These are phyloP conservation scores for Acinonyx jubatus DNA, from an alignment of 2,113 vertebrate genomes.

Conservation along the genomic window DNA sequence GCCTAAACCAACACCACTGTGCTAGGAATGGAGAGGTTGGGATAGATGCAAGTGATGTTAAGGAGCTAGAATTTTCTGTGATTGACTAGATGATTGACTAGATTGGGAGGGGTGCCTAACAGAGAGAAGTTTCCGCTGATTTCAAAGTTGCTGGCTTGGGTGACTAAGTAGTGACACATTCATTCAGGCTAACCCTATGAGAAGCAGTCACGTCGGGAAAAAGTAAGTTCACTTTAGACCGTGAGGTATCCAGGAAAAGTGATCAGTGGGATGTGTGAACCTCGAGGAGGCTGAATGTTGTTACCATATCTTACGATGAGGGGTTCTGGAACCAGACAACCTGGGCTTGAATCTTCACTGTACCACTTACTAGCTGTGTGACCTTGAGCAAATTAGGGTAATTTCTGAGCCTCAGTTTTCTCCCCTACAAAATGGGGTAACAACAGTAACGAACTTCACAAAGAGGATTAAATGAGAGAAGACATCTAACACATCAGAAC, in stretches of 20 bases:
- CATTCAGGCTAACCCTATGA: not conserved
- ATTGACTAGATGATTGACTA: not conserved
- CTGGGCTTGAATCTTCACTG: conserved; percentile 20
- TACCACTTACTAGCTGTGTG: not conserved
- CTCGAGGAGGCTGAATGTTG: not conserved
- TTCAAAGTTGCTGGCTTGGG: not conserved
- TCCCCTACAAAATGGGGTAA: not conserved
- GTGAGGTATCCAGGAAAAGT: not conserved
- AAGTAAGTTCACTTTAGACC: not conserved
- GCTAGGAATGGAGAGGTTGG: not conserved
- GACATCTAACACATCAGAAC: not conserved
- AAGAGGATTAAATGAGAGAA: not conserved
- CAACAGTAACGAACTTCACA: conserved; percentile 10
- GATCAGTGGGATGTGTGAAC: not conserved
- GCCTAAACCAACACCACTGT: not conserved
- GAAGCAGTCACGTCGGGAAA: not conserved
- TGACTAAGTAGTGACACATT: not conserved
- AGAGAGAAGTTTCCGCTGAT: not conserved
- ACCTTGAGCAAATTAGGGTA: conserved; percentile 34
- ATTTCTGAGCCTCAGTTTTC: conserved; percentile 32
- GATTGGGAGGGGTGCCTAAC: not conserved
- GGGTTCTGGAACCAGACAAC: not conserved
- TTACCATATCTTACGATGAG: not conserved
- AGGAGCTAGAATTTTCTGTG: not conserved
- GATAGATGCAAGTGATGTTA: not conserved